Base-by-base conservation (phyloP, 1,140 invertebrate species). In the Trichonephila clavata region DNA sequence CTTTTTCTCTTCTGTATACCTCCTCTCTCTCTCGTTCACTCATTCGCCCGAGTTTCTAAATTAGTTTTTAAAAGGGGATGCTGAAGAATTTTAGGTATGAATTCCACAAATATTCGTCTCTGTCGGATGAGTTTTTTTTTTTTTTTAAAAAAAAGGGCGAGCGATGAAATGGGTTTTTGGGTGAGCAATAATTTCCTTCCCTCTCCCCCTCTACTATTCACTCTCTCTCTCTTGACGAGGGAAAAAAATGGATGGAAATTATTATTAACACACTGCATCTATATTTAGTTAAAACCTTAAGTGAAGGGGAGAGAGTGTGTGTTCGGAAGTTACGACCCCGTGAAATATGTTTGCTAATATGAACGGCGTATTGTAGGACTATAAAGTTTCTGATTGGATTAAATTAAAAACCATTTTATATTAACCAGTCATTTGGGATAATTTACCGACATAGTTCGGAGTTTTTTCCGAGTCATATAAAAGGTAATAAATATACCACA, bases 11-110 rank as follows among this genome's bases (percentile, higher is more conserved):
- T 90, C 20, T 68, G 57, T 68, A 16, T 84, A n/a, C 59, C 71
- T 21, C 57, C 59, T 6, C 24, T 71, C 86, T 32, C 32, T 43
- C 39, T 39, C 87, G 14, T 27, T 63, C 8, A 61, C 43, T 32
- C 60, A 32, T n/a, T 71, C 63, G 27, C 61, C 14, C n/a, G 32
- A 59, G 81, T 86, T 92, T 86, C 91, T 86, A 92, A 92, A 92
- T 92, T 92, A 92, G 91, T 92, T 92, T 92, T 86, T 92, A 92
- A 86, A 71, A 83, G 63, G 43, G 61, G 27, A 32, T n/a, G 14
- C 21, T 27, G 39, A 90, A 81, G 57, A 92, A 92, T 92, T 83
- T 90, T 80, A 90, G 65, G 65, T 90, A 90, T 90, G 89, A 71
- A 90, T 90, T 90, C 89, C 89, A 14, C n/a, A 90, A 90, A 90